Base-by-base conservation (phyloP, 2,797 vertebrate genomes). In the Gadopsis marmoratus region DNA sequence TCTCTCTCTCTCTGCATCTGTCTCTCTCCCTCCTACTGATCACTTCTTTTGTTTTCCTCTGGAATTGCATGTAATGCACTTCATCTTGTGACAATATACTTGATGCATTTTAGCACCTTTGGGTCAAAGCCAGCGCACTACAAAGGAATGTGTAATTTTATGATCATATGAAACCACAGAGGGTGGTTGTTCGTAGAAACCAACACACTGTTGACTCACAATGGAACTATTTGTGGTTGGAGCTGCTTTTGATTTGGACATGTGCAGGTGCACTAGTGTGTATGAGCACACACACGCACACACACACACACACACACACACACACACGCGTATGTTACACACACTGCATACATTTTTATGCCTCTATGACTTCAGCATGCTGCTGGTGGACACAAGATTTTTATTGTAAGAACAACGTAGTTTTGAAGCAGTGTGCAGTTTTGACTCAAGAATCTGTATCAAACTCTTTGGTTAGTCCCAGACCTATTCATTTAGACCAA, bases 241-340 rank as follows among this genome's bases (percentile, higher is more conserved):
- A 87, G 77, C 89, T 94, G 92, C 73, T 87, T 92, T 89, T 89
- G 85, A 93, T 93, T 92, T 85, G 74, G 51, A 77, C 82, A 35
- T n/a, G 62, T 82, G 86, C 92, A 92, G 90, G 91, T 93, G 91
- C 29, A 48, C 54, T 48, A 4, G 35, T 66, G 45, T 43, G 47
- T 65, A 17, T 5, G 7, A 31, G 31, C 31, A 41, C 37, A 37
- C n/a, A n/a, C n/a, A n/a, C n/a, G n/a, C n/a, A n/a, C n/a, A 33
- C 31, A 33, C 35, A 35, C 35, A 35, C 35, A 35, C 35, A 35
- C 35, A 35, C 35, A 35, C 35, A 35, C 35, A 35, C 35, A 35
- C 35, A 35, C 35, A 35, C 35, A 37, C 35, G 41, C 79, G 56
- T 47, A 51, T 19, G n/a, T 10, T 26, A 63, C 41, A 51, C 61